Base-by-base conservation (phyloP, 2,797 vertebrate species). In the Bucorvus abyssinicus region DNA sequence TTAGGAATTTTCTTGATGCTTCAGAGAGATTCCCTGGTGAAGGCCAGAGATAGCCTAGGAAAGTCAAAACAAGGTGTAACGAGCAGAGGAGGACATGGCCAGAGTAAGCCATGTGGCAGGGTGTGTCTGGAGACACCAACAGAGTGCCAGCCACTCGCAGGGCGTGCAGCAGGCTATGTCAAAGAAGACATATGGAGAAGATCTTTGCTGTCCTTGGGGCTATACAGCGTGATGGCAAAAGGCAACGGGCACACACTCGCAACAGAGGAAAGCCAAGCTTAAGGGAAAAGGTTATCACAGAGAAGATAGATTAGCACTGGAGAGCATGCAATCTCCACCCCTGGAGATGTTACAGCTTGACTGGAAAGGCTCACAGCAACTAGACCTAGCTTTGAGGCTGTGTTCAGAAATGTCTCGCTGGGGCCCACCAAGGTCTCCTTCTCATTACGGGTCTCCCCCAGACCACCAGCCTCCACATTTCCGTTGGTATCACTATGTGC, bases 241-340 rank as follows among this genome's bases (percentile, higher is more conserved):
- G 84, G 27, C 15, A 63, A 26, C 0, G 0, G 63, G n/a, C 27
- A 65, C 30, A 42, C 14, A 9, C 3, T 14, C 12, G 32, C 3
- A 26, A 13, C 0, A 4, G 32, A 42, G 30, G 19, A 38, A 78
- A 64, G 13, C 32, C 60, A 47, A 19, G 12, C 36, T 12, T 15
- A 32, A n/a, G 20, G 47, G 20, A 71, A 32, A 42, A 29, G 16
- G 3, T 73, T 92, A 85, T 63, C 21, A 3, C 3, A 24, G 36
- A 16, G 11, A n/a, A 71, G 77, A n/a, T 10, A 30, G 19, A 29
- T 75, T 0, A 20, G 40, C 45, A 3, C 34, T 34, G 56, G 32
- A 74, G 65, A 20, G 6, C 9, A 4, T 1, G 2, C 1, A 4
- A 12, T 61, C 32, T n/a, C 49, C 18, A 40, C 7, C 22, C 0